Conservation (phyloP, 2,797 vertebrate genomes). For the Tiaroga cobitis region DNA sequence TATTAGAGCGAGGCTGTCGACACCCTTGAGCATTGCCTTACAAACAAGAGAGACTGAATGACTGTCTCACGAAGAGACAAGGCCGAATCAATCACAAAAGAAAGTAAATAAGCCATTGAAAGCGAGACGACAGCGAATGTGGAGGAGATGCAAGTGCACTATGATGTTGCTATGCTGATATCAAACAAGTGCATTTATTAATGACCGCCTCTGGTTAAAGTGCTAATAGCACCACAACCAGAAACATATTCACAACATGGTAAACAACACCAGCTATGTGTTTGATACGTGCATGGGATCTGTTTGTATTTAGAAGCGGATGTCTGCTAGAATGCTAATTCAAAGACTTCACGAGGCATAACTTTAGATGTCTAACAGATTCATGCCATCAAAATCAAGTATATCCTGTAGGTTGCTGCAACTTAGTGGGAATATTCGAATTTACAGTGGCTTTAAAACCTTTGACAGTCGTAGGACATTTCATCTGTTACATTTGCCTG, state of each 20-base stretch:
- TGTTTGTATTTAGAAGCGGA: neutral
- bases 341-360: neutral
- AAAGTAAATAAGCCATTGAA: conserved; percentile 20
- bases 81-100: conserved; percentile 15
- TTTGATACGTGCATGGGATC: neutral
- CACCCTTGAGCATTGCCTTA: neutral
- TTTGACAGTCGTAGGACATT: conserved; percentile 3
- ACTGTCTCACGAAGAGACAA: conserved; percentile 13
- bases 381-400: neutral
- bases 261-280: conserved; percentile 27
- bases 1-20: neutral
- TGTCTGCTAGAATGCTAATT: conserved; percentile 5
- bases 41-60: conserved; percentile 18
- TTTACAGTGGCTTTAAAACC: conserved; percentile 8
- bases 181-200: conserved; percentile 47
- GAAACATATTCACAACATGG: conserved; percentile 18
- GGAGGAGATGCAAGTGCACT: neutral
- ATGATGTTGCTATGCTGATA: conserved; percentile 33
- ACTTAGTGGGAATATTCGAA: neutral
- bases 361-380: neutral
- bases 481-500: neutral
- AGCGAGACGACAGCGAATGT: conserved; percentile 10
- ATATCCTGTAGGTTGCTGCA: neutral
- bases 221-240: conserved; percentile 13
- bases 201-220: conserved; percentile 36